Evolutionary conservation across 1,140 invertebrate species (phyloP).

Genomic region (Paracyclopina nana): DNA sequence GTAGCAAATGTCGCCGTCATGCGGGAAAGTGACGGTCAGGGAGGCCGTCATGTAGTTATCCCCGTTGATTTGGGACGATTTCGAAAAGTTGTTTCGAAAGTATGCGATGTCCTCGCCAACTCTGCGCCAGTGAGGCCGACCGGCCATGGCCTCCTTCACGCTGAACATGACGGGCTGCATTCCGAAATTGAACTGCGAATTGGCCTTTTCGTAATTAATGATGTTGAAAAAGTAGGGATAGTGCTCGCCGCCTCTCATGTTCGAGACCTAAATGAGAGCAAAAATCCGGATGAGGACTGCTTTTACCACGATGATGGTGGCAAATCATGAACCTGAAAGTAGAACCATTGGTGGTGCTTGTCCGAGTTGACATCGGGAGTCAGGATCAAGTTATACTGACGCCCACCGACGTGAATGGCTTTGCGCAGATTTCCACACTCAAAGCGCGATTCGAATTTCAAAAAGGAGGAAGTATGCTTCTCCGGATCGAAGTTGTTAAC

Average conservation of each 20-base stretch:
- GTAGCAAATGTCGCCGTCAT: conserved; percentile 60
- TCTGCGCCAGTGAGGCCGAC: conserved; percentile 47
- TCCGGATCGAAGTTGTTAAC: too few relatives aligned
- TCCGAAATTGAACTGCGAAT: conserved; percentile 71
- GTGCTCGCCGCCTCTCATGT: too few relatives aligned
- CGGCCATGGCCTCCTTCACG: conserved; percentile 42
- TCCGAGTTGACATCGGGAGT: conserved; percentile 64
- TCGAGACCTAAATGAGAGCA: too few relatives aligned
- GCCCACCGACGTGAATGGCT: conserved; percentile 52
- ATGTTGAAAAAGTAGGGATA: conserved; percentile 66
- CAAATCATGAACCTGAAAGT: conserved; percentile 73
- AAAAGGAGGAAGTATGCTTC: too few relatives aligned
- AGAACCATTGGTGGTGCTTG: conserved; percentile 74
- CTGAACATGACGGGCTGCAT: conserved; percentile 84
- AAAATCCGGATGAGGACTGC: too few relatives aligned
- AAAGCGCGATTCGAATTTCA: conserved; percentile 72
- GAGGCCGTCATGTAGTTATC: conserved; percentile 48
- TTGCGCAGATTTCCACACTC: conserved; percentile 74
- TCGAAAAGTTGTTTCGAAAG: conserved; percentile 35
- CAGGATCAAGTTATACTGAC: conserved; percentile 66
- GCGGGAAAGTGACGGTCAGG: conserved; percentile 58
- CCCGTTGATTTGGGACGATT: conserved; percentile 15
- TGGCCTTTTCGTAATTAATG: conserved; percentile 69
- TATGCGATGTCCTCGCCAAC: conserved; percentile 59
- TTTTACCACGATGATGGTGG: too few relatives aligned